Evolutionary conservation across 2,113 vertebrate species (phyloP), one percentile per base, ranked within the genome.

Genomic region (Anoura caudifer): DNA sequence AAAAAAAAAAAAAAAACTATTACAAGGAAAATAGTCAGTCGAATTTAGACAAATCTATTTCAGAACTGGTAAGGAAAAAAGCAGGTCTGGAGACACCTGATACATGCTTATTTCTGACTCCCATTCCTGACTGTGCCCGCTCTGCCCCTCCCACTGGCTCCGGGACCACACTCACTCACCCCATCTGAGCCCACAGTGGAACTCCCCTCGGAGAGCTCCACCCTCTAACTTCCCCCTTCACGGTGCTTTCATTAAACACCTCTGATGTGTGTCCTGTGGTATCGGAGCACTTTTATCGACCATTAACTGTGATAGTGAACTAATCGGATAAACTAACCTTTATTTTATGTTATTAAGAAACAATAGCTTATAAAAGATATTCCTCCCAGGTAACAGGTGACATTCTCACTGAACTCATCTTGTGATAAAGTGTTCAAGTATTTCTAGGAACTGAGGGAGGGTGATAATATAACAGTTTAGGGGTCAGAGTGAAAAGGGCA

Each of bases 261-360:
- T 75, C 26, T 79, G 16, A 12, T 31, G 11, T 4, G 1, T 38
- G 28, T 38, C 33, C 28, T 89, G 4, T 24, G 85, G 17, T 47
- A 22, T 84, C 16, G 77, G 5, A 81, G n/a, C 15, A 13, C 20
- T 73, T 76, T 80, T 8, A 85, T 43, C 70, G 86, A 6, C 47
- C 41, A 75, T 63, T 93, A 75, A 19, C 54, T 50, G n/a, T 59
- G 65, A 38, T 19, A 90, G 2, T 80, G 36, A 93, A 65, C 28
- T 90, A 87, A 83, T n/a, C 54, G 54, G 45, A 20, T 87, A 90
- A 77, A 85, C 9, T 7, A 80, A 75, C 43, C 12, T 3, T 93
- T 77, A 38, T 12, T 79, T 86, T 69, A 28, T 92, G 16, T 92
- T 94, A 95, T 75, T 52, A 63, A 76, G 56, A 87, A 70, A 36